phyloP scores from a whole-genome alignment of 2,888 invertebrate species.

The Trachelus iudaicus region DNA sequence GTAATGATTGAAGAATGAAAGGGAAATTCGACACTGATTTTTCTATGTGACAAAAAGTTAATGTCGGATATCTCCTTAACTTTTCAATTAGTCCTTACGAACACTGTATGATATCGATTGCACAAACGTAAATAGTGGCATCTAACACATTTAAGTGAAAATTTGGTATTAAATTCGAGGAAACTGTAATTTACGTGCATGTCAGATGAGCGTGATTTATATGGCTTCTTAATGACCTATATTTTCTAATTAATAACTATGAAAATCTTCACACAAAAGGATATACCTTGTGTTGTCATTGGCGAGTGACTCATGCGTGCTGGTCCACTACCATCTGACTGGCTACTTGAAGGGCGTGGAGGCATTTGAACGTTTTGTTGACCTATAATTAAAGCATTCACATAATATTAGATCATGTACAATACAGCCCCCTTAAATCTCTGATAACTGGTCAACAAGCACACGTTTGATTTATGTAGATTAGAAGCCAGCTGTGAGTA shows the following conservation, averaged over 20 bases:
- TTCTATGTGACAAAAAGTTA: background rate
- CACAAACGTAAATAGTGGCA: background rate
- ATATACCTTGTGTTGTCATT: conserved; percentile 72
- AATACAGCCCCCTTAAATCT: background rate
- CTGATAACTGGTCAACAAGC: background rate
- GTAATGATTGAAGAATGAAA: background rate
- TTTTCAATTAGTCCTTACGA: background rate
- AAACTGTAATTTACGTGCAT: background rate
- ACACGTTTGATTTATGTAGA: background rate
- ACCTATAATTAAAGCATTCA: conserved; percentile 68
- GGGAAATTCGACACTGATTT: background rate
- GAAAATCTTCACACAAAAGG: background rate
- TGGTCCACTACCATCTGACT: conserved; percentile 72
- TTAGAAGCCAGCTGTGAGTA: background rate
- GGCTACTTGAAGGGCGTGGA: conserved; percentile 87
- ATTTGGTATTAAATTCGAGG: background rate
- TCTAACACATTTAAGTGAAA: background rate
- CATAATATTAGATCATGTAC: conserved; percentile 5
- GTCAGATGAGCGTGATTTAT: background rate
- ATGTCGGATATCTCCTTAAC: background rate
- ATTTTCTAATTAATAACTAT: background rate
- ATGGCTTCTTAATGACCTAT: background rate
- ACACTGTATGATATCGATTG: background rate
- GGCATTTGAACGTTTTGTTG: conserved; percentile 97
- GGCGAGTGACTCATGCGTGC: conserved; percentile 78